Conservation (phyloP, 2,888 invertebrate genomes). For the Drosophila imparisetae region DNA sequence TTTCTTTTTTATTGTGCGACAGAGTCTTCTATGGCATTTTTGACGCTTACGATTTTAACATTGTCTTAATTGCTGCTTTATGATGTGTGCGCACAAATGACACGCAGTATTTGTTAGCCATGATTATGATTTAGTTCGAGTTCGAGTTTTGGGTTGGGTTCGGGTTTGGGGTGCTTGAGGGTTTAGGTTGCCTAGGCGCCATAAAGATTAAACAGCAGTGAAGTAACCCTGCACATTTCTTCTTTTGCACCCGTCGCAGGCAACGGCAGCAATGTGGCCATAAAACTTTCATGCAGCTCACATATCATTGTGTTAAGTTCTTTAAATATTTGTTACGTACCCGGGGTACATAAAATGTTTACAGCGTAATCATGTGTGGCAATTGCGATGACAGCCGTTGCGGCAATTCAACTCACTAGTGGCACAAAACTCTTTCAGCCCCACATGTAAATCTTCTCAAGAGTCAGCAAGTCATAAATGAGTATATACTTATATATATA, state of each 20-base stretch:
- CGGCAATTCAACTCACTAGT: conserved; percentile 2
- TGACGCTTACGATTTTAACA: conserved; percentile 78
- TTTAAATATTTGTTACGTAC: conserved; percentile 69
- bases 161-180: neutral
- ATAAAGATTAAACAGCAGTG: conserved; percentile 71
- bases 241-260: conserved; percentile 57
- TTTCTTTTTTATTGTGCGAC: conserved; percentile 70
- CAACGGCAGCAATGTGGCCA: conserved; percentile 26
- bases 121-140: conserved; percentile 72
- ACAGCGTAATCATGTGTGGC: conserved; percentile 67
- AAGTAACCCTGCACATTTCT: conserved; percentile 55
- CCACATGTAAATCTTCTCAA: conserved; percentile 13
- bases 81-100: conserved; percentile 76
- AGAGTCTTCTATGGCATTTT: conserved; percentile 73
- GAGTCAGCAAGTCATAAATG: neutral
- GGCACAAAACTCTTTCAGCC: conserved; percentile 13
- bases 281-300: conserved; percentile 59
- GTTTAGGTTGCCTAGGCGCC: conserved; percentile 40
- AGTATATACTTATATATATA: neutral
- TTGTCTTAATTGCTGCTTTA: conserved; percentile 80
- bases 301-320: conserved; percentile 75
- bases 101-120: conserved; percentile 69
- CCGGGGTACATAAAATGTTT: conserved; percentile 66
- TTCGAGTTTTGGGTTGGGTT: conserved; percentile 4
- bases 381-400: conserved; percentile 39